These are phyloP conservation scores for Psophia crepitans DNA, from an alignment of 2,113 vertebrate genomes.

Conservation along the genomic window DNA sequence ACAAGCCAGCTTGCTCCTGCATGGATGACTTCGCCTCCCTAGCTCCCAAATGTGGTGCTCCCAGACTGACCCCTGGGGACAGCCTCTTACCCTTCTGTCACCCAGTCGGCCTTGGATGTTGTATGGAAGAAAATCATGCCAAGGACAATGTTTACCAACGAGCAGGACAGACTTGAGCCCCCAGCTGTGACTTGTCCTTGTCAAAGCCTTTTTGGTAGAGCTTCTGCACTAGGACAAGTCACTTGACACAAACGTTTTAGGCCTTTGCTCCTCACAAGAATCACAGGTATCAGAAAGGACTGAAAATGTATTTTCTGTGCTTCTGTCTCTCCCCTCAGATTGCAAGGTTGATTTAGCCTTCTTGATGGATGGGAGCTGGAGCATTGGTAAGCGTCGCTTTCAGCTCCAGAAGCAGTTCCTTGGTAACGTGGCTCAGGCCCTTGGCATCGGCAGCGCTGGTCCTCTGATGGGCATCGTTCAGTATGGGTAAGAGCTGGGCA, in stretches of 20 bases:
- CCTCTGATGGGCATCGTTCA: constrained; percentile 95
- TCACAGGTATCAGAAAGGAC: not conserved
- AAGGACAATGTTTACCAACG: not conserved
- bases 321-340: constrained; percentile 69
- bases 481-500: constrained; percentile 82
- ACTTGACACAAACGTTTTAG: not conserved
- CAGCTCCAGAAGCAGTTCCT: constrained; percentile 95
- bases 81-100: not conserved
- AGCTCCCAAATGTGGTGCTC: not conserved
- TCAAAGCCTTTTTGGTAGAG: not conserved
- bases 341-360: constrained; percentile 93
- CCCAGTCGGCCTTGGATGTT: not conserved
- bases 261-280: not conserved
- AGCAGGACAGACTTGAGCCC: not conserved
- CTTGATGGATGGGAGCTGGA: constrained; percentile 93
- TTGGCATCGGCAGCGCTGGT: constrained; percentile 83
- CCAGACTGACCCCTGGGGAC: not conserved
- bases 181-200: not conserved
- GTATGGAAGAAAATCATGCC: not conserved
- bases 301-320: not conserved
- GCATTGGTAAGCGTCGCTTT: constrained; percentile 93
- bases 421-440: constrained; percentile 79
- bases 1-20: not conserved
- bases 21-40: not conserved
- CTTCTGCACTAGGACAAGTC: not conserved